Percentiles rank a stretch among this genome's conserved stretches.
These are phyloP conservation scores for Romanomermis culicivorax DNA, from an alignment of 2,888 invertebrate genomes.

Conservation along the genomic window DNA sequence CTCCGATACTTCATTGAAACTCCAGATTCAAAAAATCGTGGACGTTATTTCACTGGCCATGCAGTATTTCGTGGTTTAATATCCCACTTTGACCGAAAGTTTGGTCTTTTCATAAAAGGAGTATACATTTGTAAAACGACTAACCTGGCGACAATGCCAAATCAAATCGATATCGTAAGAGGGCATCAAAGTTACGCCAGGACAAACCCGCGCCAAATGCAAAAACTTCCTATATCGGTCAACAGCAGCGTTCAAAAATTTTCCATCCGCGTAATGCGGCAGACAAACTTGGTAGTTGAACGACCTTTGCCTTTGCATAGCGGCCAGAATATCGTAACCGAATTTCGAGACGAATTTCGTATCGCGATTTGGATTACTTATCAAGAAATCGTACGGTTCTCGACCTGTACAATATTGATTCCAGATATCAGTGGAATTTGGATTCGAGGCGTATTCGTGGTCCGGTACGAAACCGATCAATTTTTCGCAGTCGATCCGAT, in stretches of 20 bases:
- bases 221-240: constrained; percentile 31
- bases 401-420: background rate
- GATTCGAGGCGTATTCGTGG: constrained; percentile 28
- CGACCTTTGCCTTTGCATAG: constrained; percentile 31
- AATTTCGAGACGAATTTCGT: constrained; percentile 15
- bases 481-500: constrained; percentile 16
- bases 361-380: constrained; percentile 22
- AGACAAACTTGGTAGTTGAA: constrained; percentile 36
- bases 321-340: constrained; percentile 30
- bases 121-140: too few species aligned
- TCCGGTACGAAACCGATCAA: constrained; percentile 25
- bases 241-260: constrained; percentile 31
- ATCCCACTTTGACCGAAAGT: too few species aligned
- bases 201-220: constrained; percentile 31
- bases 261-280: constrained; percentile 32
- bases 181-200: constrained; percentile 33
- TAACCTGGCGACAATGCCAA: constrained; percentile 35
- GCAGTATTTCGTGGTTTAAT: too few species aligned
- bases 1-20: too few species aligned
- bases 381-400: constrained; percentile 27
- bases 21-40: too few species aligned
- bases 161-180: constrained; percentile 36
- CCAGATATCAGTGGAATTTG: constrained; percentile 8
- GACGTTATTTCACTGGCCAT: too few species aligned
- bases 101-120: too few species aligned